phyloP scores from a whole-genome alignment of 2,113 vertebrate species.

The Gyps fulvus region DNA sequence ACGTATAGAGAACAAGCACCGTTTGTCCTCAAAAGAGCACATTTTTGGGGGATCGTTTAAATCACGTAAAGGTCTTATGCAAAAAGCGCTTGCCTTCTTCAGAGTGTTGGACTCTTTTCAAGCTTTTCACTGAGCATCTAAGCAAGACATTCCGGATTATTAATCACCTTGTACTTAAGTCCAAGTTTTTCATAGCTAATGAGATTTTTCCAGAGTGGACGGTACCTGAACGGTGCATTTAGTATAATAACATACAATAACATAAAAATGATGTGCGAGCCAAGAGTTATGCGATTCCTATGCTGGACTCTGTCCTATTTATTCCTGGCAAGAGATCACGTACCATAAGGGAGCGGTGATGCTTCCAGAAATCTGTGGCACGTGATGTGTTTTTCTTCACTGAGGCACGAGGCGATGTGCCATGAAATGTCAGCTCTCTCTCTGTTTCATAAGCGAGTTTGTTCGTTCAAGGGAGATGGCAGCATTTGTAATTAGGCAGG shows the following conservation, averaged over 20 bases:
- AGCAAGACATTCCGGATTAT: neutral
- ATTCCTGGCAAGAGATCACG: constrained; percentile 24
- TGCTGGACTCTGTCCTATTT: constrained; percentile 54
- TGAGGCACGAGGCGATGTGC: constrained; percentile 1
- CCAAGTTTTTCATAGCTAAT: neutral
- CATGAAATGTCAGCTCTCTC: constrained; percentile 40
- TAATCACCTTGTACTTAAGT: neutral
- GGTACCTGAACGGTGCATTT: neutral
- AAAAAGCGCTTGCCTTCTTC: neutral
- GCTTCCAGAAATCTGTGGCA: constrained; percentile 48
- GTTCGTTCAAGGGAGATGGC: neutral
- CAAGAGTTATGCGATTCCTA: constrained; percentile 14
- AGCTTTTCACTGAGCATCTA: neutral
- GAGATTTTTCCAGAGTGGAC: neutral
- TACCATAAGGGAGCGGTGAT: constrained; percentile 46
- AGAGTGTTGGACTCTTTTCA: neutral
- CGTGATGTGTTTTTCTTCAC: constrained; percentile 30
- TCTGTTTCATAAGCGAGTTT: neutral
- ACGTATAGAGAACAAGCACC: neutral
- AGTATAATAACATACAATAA: neutral
- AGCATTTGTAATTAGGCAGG: neutral
- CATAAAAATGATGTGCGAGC: neutral
- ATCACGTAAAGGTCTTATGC: neutral
- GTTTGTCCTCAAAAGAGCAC: neutral
- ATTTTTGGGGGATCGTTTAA: neutral